A percentile compares a stretch with the other conserved stretches of the same genome.
Evolutionary conservation across 2,888 invertebrate genomes (phyloP).

Genomic region (Alloscopus bannaensis): DNA sequence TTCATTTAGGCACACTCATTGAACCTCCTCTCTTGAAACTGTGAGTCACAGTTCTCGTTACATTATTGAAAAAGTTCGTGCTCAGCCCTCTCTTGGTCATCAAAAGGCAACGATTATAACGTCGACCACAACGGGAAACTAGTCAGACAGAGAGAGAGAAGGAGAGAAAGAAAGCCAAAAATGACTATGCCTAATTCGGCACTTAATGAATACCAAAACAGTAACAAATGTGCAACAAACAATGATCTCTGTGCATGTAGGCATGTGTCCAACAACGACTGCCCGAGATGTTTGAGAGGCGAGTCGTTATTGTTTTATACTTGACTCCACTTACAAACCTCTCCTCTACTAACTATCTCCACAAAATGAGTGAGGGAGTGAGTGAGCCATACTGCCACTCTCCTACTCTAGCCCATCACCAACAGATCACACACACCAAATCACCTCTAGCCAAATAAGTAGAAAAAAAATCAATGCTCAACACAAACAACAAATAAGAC

Average conservation of each 20-base stretch:
- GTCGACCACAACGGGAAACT: background rate
- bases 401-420: background rate
- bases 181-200: conserved; percentile 47
- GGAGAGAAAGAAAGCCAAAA: background rate
- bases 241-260: no score
- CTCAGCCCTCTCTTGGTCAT: conserved; percentile 23
- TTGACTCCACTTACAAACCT: conserved; percentile 4
- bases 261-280: no score
- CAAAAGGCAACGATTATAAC: background rate
- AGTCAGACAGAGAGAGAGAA: conserved; percentile 6
- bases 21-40: background rate
- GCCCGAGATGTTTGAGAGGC: conserved; percentile 5
- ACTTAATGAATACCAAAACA: conserved; percentile 47
- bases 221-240: conserved; percentile 16
- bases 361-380: background rate
- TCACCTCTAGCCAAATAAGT: conserved; percentile 31
- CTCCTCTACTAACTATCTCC: background rate
- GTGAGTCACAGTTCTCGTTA: conserved; percentile 3
- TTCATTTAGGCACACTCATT: background rate
- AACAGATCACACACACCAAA: conserved; percentile 4
- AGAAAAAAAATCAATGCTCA: conserved; percentile 18
- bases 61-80: conserved; percentile 13
- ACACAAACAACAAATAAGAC: conserved; percentile 13
- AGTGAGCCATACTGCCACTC: conserved; percentile 1
- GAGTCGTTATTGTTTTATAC: conserved; percentile 11